Percentiles rank a stretch among this genome's conserved stretches.
Conservation (phyloP, 2,113 vertebrate species). For the Clupea harengus region DNA sequence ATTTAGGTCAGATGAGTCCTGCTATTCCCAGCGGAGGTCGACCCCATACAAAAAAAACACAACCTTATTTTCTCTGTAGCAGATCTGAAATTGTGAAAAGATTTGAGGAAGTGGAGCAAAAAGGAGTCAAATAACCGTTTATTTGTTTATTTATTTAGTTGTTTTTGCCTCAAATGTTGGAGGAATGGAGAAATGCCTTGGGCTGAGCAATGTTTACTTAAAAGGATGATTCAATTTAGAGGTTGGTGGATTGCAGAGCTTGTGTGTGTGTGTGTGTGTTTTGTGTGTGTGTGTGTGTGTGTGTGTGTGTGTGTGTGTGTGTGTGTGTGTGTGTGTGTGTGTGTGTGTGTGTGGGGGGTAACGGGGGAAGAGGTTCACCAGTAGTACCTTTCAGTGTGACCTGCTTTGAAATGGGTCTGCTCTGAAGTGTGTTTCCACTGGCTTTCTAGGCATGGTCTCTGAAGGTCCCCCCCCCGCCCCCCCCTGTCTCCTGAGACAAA, state of each 20-base stretch:
- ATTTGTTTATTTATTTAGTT: background rate
- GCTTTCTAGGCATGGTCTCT: slow-evolving; percentile 42
- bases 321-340: background rate
- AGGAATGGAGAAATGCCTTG: background rate
- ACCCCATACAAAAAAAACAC: background rate
- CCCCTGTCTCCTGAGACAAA: slow-evolving; percentile 45
- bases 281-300: slow-evolving; percentile 2
- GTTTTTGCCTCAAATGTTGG: background rate
- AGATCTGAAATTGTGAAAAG: background rate
- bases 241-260: background rate
- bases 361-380: slow-evolving; percentile 28
- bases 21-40: slow-evolving; percentile 2
- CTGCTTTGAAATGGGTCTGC: slow-evolving; percentile 46
- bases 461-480: slow-evolving; percentile 37
- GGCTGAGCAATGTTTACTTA: background rate
- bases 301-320: background rate
- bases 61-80: slow-evolving; percentile 5
- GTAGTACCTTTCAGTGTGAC: slow-evolving; percentile 45
- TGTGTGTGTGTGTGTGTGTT: background rate
- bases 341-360: background rate
- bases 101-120: slow-evolving; percentile 17
- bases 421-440: slow-evolving; percentile 30
- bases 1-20: slow-evolving; percentile 2
- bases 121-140: background rate
- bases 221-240: background rate